Evolutionary conservation across 2,888 invertebrate species (phyloP), one percentile per base, ranked within the genome.

Genomic region (Pyrochroa serraticornis): DNA sequence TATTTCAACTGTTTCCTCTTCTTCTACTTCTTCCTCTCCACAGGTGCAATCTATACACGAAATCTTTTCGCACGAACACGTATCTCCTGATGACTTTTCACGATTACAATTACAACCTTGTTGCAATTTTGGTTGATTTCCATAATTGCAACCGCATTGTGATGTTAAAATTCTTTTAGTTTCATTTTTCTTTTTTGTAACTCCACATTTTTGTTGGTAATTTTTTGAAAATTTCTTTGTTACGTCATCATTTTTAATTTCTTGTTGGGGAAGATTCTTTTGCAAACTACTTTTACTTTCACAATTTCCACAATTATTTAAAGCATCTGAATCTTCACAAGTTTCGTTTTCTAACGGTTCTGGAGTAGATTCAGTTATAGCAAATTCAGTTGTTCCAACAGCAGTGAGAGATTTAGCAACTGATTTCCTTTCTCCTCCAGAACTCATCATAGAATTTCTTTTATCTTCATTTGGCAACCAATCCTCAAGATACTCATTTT

Each of bases 401-500:
- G 22, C 22, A 22, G 22, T 22, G n/a, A 7, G 10, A 41, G 33
- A 41, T n/a, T 30, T 31, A 36, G 7, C 34, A 7, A 2, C n/a
- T 12, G 7, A 10, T 10, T 38, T 38, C 13, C 9, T 13, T 38
- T 38, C 12, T 38, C n/a, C 32, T 47, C n/a, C 8, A 7, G 1
- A 34, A 7, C 38, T 48, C 37, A 1, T 48, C 12, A 7, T 9
- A 30, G 6, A 48, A 3, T 7, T 33, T 31, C 45, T 37, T 36
- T 33, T 39, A 34, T 10, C 31, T 36, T 59, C 46, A 14, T 47
- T 49, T 12, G 39, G 51, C 9, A 42, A 51, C 13, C 70, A 38
- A 36, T 70, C 70, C 6, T 59, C 34, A 39, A 68, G 38, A 46
- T 69, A 71, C 14, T 67, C 66, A 9, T 67, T 44, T 5, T 60